phyloP scores from a whole-genome alignment of 2,797 vertebrate genomes.

The Peromyscus nudipes region DNA sequence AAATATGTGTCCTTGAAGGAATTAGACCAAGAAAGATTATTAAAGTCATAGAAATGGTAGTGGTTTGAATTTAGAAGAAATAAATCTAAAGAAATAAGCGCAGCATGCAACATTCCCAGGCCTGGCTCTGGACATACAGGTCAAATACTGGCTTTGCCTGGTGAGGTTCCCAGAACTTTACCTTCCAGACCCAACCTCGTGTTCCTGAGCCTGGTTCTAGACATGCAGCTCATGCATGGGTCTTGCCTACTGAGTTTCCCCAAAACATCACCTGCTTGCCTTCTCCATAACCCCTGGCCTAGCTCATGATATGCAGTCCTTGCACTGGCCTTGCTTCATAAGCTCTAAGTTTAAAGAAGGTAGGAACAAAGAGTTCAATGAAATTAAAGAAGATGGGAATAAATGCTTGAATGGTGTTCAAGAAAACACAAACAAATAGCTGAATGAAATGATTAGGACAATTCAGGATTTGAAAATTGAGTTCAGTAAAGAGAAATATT shows the following conservation, averaged over 20 bases:
- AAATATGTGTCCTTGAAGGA: conserved; percentile 52
- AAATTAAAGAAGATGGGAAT: background rate
- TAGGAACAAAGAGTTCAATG: background rate
- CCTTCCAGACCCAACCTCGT: background rate
- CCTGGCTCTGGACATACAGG: background rate
- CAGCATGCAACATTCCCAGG: background rate
- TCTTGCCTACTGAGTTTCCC: background rate
- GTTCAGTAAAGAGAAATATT: background rate
- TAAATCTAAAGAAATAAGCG: background rate
- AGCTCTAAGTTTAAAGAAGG: background rate
- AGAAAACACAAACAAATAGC: background rate
- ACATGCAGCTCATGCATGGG: background rate
- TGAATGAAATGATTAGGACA: background rate
- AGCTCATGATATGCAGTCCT: background rate
- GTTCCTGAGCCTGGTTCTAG: background rate
- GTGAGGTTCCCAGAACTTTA: background rate
- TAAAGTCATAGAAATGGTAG: conserved; percentile 23
- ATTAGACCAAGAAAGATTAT: conserved; percentile 46
- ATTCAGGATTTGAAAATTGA: background rate
- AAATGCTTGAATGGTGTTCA: background rate
- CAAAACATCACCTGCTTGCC: background rate
- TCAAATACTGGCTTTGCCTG: background rate
- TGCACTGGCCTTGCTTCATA: background rate
- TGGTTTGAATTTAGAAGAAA: conserved; percentile 34
- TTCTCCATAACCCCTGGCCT: background rate